These are phyloP conservation scores for Sesamia nonagrioides DNA, from an alignment of 1,140 invertebrate genomes.

Conservation along the genomic window DNA sequence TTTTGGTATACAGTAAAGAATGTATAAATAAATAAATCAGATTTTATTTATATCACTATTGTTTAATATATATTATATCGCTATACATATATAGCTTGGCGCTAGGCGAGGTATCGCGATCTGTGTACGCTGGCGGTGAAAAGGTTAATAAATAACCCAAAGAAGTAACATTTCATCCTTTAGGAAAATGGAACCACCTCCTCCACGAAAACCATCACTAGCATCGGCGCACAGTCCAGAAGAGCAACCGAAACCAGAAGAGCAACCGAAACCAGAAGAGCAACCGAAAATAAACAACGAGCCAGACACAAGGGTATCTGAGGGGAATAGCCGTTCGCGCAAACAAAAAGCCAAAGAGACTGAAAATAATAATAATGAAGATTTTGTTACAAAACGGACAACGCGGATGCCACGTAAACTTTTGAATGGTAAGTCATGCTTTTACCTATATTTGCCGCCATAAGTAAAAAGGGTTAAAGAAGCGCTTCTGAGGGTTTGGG, in stretches of 20 bases:
- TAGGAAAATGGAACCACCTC: constrained; percentile 6
- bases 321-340: neutral
- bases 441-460: neutral
- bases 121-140: too few species aligned
- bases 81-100: neutral
- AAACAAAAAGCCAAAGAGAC: neutral
- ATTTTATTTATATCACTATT: neutral
- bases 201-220: constrained; percentile 21
- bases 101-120: too few species aligned
- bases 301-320: neutral
- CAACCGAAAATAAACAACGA: neutral
- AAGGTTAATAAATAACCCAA: too few species aligned
- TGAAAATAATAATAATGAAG: constrained; percentile 11
- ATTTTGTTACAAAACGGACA: neutral
- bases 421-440: constrained; percentile 23
- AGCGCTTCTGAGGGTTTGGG: too few species aligned
- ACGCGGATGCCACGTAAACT: neutral
- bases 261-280: too few species aligned
- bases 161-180: neutral
- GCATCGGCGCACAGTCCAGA: neutral
- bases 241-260: constrained; percentile 1
- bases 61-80: too few species aligned
- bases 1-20: too few species aligned
- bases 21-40: too few species aligned
- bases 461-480: too few species aligned